Evolutionary conservation across 2,797 vertebrate genomes (phyloP), one percentile per base, ranked within the genome.

Genomic region (Epinephelus coioides): DNA sequence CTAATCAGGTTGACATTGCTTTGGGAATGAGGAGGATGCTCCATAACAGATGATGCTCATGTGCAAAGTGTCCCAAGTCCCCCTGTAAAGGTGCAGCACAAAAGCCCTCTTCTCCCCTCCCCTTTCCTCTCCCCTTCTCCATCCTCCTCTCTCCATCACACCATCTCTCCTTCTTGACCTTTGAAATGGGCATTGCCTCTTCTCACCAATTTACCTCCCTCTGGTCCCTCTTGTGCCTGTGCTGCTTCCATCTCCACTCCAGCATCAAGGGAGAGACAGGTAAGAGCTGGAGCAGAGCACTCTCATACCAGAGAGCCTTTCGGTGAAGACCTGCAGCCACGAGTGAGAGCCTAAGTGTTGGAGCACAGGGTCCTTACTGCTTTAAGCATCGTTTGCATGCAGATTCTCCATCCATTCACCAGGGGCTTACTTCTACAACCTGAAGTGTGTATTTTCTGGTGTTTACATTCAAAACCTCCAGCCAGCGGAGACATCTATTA

Each of bases 261-360:
- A 92, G 86, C 84, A 89, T 86, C 86, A 83, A 82, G 88, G 82
- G 71, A 85, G 85, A 91, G 95, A 95, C 96, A 97, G 96, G 96
- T 97, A 96, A 97, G 94, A 92, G 92, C 86, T 38, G 85, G 79
- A 88, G 95, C 4, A 81, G 95, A 96, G 96, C 96, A 96, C 97
- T 97, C 97, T 97, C 95, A 94, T 95, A 94, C 83, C 96, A 94
- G 93, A 97, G 97, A 97, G 96, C 95, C 90, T 97, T 97, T 96
- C 92, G 95, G 92, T 95, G 94, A 95, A 96, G 96, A 96, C 88
- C 86, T 77, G 73, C 83, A 85, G 83, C 83, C 81, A 65, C 19
- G 43, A 84, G 75, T 81, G 82, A 90, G 86, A 82, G 84, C 68
- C 67, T 78, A 86, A 91, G 87, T 89, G 83, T 83, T 8, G 59